Percentiles rank a stretch among this genome's conserved stretches.
phyloP scores from a whole-genome alignment of 2,888 invertebrate species.

The Xanthorhoe designata region DNA sequence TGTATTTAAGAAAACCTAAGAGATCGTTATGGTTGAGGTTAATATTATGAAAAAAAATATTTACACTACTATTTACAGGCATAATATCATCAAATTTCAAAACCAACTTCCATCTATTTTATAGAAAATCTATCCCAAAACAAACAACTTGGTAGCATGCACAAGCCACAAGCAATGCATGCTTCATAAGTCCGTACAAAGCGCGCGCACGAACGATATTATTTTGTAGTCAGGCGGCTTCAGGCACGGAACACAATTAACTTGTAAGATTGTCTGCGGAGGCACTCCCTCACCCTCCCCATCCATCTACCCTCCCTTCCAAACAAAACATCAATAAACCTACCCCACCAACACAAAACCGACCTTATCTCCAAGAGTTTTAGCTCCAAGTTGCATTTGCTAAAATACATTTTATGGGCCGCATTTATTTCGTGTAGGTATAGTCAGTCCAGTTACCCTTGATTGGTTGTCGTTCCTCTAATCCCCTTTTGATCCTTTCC shows the following conservation, averaged over 20 bases:
- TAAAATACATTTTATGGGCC: conserved; percentile 80
- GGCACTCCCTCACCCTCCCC: conserved; percentile 81
- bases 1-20: too few species aligned
- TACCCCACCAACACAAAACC: conserved; percentile 50
- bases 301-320: conserved; percentile 81
- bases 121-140: background rate
- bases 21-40: too few species aligned
- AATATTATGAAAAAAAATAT: too few species aligned
- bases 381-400: conserved; percentile 50
- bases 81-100: background rate
- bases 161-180: conserved; percentile 34
- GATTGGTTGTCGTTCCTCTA: conserved; percentile 90
- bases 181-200: conserved; percentile 45
- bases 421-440: conserved; percentile 85
- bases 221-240: conserved; percentile 80
- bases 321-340: conserved; percentile 86
- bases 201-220: conserved; percentile 69
- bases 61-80: too few species aligned
- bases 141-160: conserved; percentile 11
- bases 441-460: conserved; percentile 87
- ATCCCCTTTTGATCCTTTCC: conserved; percentile 89
- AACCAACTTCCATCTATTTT: too few species aligned
- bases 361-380: conserved; percentile 51
- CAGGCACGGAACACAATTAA: conserved; percentile 85
- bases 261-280: conserved; percentile 86